Conservation (phyloP, 2,113 vertebrate species). For the Siniperca chuatsi region DNA sequence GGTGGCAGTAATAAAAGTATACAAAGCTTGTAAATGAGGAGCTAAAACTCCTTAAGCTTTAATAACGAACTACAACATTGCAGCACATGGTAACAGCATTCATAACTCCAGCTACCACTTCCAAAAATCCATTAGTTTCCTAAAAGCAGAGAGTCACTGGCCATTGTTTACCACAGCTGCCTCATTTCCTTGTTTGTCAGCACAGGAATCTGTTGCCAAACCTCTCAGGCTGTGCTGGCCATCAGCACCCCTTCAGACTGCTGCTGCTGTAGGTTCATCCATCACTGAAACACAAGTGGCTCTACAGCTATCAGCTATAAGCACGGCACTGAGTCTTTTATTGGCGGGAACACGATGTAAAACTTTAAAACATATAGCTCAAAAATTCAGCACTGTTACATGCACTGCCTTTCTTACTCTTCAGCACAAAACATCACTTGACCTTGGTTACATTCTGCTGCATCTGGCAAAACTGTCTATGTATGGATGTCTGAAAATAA, state of each 20-base stretch:
- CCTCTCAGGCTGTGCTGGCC: constrained; percentile 20
- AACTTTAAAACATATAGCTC: constrained; percentile 1
- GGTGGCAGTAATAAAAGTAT: background rate
- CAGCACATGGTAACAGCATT: background rate
- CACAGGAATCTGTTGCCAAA: constrained; percentile 48
- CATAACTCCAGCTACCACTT: background rate
- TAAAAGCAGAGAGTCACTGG: constrained; percentile 13
- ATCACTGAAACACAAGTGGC: constrained; percentile 32
- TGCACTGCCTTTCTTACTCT: background rate
- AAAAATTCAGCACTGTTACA: no score
- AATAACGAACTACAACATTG: background rate
- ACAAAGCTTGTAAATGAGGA: background rate
- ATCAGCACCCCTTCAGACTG: constrained; percentile 35
- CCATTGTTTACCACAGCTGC: constrained; percentile 45
- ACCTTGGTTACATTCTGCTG: constrained; percentile 17
- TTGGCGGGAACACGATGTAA: constrained; percentile 16
- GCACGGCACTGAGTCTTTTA: constrained; percentile 23
- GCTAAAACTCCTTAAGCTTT: background rate
- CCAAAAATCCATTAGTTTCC: constrained; percentile 35
- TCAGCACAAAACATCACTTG: constrained; percentile 23
- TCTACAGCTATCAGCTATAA: constrained; percentile 35
- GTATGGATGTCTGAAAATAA: background rate
- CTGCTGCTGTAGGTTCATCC: constrained; percentile 44
- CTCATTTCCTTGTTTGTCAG: constrained; percentile 50
- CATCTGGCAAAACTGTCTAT: background rate